These are phyloP conservation scores for Ceramica pisi DNA, from an alignment of 2,888 invertebrate species.

Conservation along the genomic window DNA sequence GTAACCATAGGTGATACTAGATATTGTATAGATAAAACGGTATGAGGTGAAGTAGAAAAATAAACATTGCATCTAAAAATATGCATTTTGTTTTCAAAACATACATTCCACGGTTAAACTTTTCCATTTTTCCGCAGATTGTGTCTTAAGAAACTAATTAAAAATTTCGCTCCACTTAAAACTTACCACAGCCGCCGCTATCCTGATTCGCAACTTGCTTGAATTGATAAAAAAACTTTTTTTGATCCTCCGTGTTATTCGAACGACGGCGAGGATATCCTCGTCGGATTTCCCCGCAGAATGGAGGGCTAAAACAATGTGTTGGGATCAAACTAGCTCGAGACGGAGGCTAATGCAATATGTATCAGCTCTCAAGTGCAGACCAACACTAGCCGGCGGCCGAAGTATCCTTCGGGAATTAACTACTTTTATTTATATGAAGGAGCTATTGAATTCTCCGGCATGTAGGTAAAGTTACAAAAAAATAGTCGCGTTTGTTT, in stretches of 20 bases:
- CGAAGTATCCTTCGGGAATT: constrained; percentile 59
- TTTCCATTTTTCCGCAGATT: constrained; percentile 51
- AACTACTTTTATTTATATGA: constrained; percentile 64
- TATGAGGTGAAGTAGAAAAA: neutral
- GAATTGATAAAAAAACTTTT: constrained; percentile 70
- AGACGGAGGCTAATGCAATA: constrained; percentile 81
- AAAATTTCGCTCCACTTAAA: constrained; percentile 63
- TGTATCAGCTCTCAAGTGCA: constrained; percentile 78
- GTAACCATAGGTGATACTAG: constrained; percentile 34
- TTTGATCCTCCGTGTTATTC: constrained; percentile 67
- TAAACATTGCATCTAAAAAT: constrained; percentile 25
- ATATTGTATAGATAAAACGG: constrained; percentile 20
- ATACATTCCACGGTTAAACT: constrained; percentile 44
- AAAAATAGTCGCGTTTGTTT: constrained; percentile 48
- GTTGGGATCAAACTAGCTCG: constrained; percentile 75
- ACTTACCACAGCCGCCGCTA: constrained; percentile 46
- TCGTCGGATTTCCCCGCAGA: constrained; percentile 61
- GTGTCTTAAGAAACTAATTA: constrained; percentile 64
- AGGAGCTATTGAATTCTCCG: constrained; percentile 63
- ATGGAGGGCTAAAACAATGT: constrained; percentile 74
- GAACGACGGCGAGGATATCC: constrained; percentile 64
- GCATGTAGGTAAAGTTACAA: constrained; percentile 47
- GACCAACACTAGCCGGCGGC: constrained; percentile 62
- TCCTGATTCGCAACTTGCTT: constrained; percentile 60
- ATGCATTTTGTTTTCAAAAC: constrained; percentile 39